Percentiles rank a stretch among this genome's conserved stretches.
Evolutionary conservation across 1,140 invertebrate species (phyloP).

Genomic region (Solen grandis): DNA sequence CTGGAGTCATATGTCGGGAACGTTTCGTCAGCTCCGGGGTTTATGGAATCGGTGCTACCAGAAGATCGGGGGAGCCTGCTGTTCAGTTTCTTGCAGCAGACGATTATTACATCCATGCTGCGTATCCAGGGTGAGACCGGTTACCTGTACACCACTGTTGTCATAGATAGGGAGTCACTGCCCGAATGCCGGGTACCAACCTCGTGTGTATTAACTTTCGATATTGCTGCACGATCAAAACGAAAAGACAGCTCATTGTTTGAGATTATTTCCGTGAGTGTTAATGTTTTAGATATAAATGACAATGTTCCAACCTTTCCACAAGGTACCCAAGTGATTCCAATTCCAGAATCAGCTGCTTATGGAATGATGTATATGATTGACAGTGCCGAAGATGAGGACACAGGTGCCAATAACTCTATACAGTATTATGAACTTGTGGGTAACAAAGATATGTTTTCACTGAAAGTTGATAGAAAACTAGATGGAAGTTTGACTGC

Average conservation of each 20-base stretch:
- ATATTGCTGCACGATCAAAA: slow-evolving; percentile 67
- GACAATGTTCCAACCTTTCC: slow-evolving; percentile 94
- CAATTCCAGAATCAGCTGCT: slow-evolving; percentile 79
- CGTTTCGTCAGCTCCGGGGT: slow-evolving; percentile 35
- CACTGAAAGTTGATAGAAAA: slow-evolving; percentile 66
- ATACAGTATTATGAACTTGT: slow-evolving; percentile 71
- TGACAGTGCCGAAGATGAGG: slow-evolving; percentile 71
- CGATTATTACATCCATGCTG: slow-evolving; percentile 40
- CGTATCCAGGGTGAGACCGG: slow-evolving; percentile 61
- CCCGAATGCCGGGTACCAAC: slow-evolving; percentile 56
- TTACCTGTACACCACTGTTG: slow-evolving; percentile 66
- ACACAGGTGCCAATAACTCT: slow-evolving; percentile 84
- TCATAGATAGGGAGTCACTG: slow-evolving; percentile 72
- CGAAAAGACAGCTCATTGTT: slow-evolving; percentile 58
- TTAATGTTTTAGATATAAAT: slow-evolving; percentile 89
- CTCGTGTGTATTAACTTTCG: slow-evolving; percentile 66
- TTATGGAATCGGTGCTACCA: slow-evolving; percentile 27
- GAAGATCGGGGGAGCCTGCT: slow-evolving; percentile 26
- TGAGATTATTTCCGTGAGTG: slow-evolving; percentile 69
- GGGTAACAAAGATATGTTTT: slow-evolving; percentile 65
- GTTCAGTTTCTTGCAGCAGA: slow-evolving; percentile 44
- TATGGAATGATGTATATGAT: slow-evolving; percentile 86
- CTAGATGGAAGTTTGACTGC: slow-evolving; percentile 69
- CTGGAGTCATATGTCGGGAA: slow-evolving; percentile 48
- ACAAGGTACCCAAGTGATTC: slow-evolving; percentile 58